Evolutionary conservation across 2,113 vertebrate genomes (phyloP), one percentile per base, ranked within the genome.

Genomic region (Plectropomus leopardus): DNA sequence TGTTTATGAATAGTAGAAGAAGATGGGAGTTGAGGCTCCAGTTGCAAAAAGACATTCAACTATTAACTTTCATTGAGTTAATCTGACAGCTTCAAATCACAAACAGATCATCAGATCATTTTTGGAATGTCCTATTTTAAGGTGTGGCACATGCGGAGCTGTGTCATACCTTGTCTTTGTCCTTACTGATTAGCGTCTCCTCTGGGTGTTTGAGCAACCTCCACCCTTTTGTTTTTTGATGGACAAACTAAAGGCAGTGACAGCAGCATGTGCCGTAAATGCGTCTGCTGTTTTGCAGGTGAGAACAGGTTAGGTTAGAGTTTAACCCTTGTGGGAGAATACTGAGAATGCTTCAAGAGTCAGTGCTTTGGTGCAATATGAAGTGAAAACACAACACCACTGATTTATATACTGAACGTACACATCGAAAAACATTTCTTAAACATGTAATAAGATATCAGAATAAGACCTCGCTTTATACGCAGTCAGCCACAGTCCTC

Each of bases 251-350:
- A 68, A 32, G 44, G 5, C 26, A 48, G 3, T 24, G 19, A 76
- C 16, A 58, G 32, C 50, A 55, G 4, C 59, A 26, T 17, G 55
- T 50, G 17, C 51, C 44, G 16, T 80, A 44, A 67, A 55, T 64
- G 17, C 24, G 24, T 53, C 30, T 26, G 45, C 36, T 48, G 47
- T 23, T 51, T n/a, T 34, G 4, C 40, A 74, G 14, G 74, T 53
- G 51, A 53, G 40, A 88, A 84, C 87, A 0, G 23, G 86, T 63
- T 71, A 0, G 64, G 50, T 61, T 53, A 61, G 57, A 73, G 74
- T 76, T 45, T 40, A 23, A 36, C 2, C 28, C 1, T 0, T 15
- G 67, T 53, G 42, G 42, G 48, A n/a, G 47, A 67, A 61, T 72
- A 67, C 24, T 69, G n/a, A 4, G 10, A 32, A 21, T 61, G 54